Percentiles rank a stretch among this genome's conserved stretches.
Evolutionary conservation across 2,113 vertebrate genomes (phyloP).

Genomic region (Hyperopisus bebe): DNA sequence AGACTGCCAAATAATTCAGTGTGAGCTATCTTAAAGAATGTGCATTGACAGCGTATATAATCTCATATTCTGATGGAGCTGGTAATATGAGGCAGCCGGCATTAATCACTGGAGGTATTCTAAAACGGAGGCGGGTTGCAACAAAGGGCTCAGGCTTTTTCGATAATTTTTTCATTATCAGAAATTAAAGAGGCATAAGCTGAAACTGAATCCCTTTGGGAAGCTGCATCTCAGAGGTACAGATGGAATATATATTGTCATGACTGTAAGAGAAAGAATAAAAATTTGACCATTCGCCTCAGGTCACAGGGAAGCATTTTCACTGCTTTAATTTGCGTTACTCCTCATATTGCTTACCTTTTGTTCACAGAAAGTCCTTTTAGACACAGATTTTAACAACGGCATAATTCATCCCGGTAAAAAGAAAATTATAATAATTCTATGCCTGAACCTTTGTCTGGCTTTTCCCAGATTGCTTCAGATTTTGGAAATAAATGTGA

Average conservation of each 20-base stretch:
- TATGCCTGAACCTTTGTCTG: neutral
- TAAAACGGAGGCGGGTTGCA: neutral
- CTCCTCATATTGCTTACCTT: neutral
- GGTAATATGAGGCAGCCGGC: neutral
- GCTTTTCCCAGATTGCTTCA: neutral
- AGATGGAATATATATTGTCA: neutral
- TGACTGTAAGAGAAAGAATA: neutral
- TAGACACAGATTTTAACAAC: neutral
- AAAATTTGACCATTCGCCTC: neutral
- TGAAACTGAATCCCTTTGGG: slow-evolving; percentile 5
- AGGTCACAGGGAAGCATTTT: slow-evolving; percentile 4
- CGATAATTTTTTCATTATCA: neutral
- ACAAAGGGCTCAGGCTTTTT: slow-evolving; percentile 5
- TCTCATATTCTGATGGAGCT: neutral
- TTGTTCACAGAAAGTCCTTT: neutral
- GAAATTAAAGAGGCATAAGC: neutral
- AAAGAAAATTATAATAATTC: neutral
- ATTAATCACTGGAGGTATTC: neutral
- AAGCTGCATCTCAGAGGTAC: neutral
- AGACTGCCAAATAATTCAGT: neutral
- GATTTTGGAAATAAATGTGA: neutral
- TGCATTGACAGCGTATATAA: neutral
- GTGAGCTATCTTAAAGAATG: neutral
- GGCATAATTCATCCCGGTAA: neutral
- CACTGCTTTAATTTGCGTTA: neutral